These are phyloP conservation scores for Popillia japonica DNA, from an alignment of 1,140 invertebrate species.

Conservation along the genomic window DNA sequence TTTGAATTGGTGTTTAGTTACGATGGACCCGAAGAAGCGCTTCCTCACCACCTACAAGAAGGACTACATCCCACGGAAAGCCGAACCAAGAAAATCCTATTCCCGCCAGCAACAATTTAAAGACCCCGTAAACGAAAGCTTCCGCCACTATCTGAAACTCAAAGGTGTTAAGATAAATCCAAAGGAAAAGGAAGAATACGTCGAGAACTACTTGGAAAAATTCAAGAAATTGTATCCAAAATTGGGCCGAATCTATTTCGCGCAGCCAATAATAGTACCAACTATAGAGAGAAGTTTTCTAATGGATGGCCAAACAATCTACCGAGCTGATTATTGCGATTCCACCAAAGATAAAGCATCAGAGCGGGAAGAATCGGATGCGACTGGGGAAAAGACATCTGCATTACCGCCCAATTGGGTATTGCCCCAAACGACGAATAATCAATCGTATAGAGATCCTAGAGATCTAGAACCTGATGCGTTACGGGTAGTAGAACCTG, in stretches of 20 bases:
- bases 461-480: background rate
- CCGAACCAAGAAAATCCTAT: background rate
- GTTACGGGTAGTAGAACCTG: background rate
- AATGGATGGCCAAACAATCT: background rate
- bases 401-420: background rate
- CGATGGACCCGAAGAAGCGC: background rate
- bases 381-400: background rate
- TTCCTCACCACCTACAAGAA: background rate
- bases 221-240: conserved; percentile 1
- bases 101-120: background rate
- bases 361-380: no score
- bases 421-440: background rate
- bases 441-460: background rate
- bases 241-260: background rate
- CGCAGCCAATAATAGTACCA: background rate
- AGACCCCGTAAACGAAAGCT: conserved; percentile 24
- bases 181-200: background rate
- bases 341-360: background rate
- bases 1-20: background rate
- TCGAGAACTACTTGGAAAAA: background rate
- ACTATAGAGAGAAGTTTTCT: conserved; percentile 2
- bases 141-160: conserved; percentile 19
- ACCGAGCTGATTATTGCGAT: conserved; percentile 36
- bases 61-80: background rate
- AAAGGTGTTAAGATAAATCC: background rate